Base-by-base conservation (phyloP, 92 coral and sea anemone genomes). In the Porites rus region DNA sequence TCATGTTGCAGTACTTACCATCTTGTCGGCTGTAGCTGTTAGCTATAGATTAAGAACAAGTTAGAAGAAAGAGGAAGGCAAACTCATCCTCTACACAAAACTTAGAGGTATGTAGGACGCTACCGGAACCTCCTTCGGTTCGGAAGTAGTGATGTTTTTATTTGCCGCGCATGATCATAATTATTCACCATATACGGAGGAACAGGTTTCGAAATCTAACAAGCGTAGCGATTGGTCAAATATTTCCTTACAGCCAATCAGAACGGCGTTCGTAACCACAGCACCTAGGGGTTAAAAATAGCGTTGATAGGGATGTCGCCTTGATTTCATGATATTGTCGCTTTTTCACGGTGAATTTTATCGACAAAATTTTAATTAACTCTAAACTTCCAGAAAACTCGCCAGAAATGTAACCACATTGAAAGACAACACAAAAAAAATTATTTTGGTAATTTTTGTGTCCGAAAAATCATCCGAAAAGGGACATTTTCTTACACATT, bases 91-190 rank as follows among this genome's bases (percentile, higher is more conserved):
- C 63, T 12, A 4, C 54, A 51, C 65, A 13, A 80, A 38, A 10
- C 14, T 1, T 8, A 56, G 77, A 81, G 28, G 73, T 72, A 50
- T 72, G 73, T 46, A 59, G 1, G 54, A 51, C 20, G 28, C 8
- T 43, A 63, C 80, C 72, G 80, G 80, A 73, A 74, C 87, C 73
- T 74, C 80, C 70, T 73, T 51, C 28, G 9, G 79, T 74, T 81
- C 87, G 87, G 87, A 83, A 83, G 80, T 38, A 38, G 46, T 83
- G 73, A 74, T 73, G 80, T 83, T 82, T 83, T 83, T 79, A 72
- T 73, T 83, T 83, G 87, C 65, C 80, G 74, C 80, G 87, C 87
- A 83, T 74, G 80, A 83, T 74, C 72, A 62, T 63, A 60, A 71
- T 66, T 80, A 72, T 46, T 72, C 71, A 72, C 86, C 86, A 61